Conservation (phyloP, 2,888 invertebrate genomes). For the Fragum fragum region DNA sequence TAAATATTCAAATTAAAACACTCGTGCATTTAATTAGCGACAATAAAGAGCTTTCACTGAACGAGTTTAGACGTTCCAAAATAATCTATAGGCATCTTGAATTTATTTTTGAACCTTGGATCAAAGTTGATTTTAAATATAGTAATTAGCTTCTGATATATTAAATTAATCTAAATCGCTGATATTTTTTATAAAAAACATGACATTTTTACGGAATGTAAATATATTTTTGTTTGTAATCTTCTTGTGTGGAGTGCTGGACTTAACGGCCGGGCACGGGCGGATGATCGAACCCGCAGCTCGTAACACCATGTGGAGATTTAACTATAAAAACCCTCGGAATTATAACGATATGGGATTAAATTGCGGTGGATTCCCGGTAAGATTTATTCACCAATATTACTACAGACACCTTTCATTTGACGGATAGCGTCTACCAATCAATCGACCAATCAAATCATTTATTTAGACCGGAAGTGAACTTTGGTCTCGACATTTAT, state of each 20-base stretch:
- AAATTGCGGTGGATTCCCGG: conserved; percentile 69
- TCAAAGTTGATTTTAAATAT: background rate
- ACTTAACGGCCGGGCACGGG: conserved; percentile 55
- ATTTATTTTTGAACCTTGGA: background rate
- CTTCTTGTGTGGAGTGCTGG: conserved; percentile 4
- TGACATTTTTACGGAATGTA: background rate
- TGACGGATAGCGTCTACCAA: no score
- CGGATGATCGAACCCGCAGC: conserved; percentile 63
- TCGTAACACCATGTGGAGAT: conserved; percentile 65
- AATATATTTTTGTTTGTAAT: background rate
- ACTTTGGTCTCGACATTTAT: no score
- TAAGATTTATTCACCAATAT: conserved; percentile 17
- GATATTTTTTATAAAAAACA: background rate
- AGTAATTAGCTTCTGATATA: background rate
- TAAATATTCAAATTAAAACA: background rate
- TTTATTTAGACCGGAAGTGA: no score
- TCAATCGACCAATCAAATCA: no score
- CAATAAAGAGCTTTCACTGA: background rate
- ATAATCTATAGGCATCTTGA: background rate
- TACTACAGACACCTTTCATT: no score
- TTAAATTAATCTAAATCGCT: background rate
- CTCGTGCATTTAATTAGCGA: conserved; percentile 16
- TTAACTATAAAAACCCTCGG: conserved; percentile 61
- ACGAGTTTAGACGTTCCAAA: background rate
- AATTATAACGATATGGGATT: conserved; percentile 70